phyloP scores from a whole-genome alignment of 2,888 invertebrate genomes.

The Thumatha senex region DNA sequence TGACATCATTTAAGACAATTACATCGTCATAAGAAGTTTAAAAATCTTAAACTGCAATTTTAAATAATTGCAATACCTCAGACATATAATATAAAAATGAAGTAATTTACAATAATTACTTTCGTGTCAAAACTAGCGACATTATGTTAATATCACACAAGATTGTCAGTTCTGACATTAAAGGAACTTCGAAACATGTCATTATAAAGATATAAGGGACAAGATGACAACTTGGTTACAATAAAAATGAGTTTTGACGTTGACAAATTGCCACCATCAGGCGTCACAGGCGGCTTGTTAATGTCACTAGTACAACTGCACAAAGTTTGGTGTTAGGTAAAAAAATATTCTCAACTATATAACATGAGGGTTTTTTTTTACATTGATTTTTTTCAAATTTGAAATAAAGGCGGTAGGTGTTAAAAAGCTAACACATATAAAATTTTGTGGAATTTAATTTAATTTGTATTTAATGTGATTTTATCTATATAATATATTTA shows the following conservation, averaged over 20 bases:
- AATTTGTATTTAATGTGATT: no score
- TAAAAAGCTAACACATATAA: no score
- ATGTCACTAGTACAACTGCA: slow-evolving; percentile 37
- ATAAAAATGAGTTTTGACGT: slow-evolving; percentile 65
- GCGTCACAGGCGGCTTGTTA: slow-evolving; percentile 51
- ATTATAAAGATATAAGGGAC: slow-evolving; percentile 60
- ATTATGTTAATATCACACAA: slow-evolving; percentile 37
- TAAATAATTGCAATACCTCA: slow-evolving; percentile 8
- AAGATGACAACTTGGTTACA: slow-evolving; percentile 65
- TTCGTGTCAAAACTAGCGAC: slow-evolving; percentile 28
- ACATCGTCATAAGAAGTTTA: background rate
- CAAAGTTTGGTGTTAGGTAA: slow-evolving; percentile 21
- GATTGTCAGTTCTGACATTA: slow-evolving; percentile 38
- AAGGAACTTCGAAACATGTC: slow-evolving; percentile 47
- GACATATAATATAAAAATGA: slow-evolving; percentile 17
- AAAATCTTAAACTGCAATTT: slow-evolving; percentile 1
- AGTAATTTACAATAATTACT: slow-evolving; percentile 26
- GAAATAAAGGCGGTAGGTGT: no score
- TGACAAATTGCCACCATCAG: slow-evolving; percentile 61
- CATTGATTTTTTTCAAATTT: no score
- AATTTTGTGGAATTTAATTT: no score
- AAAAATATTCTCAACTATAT: background rate
- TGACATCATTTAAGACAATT: slow-evolving; percentile 1
- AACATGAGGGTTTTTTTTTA: no score
- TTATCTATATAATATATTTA: no score